A percentile compares a stretch with the other conserved stretches of the same genome.
Evolutionary conservation across 2,797 vertebrate genomes (phyloP).

Genomic region (Sciurus vulgaris): DNA sequence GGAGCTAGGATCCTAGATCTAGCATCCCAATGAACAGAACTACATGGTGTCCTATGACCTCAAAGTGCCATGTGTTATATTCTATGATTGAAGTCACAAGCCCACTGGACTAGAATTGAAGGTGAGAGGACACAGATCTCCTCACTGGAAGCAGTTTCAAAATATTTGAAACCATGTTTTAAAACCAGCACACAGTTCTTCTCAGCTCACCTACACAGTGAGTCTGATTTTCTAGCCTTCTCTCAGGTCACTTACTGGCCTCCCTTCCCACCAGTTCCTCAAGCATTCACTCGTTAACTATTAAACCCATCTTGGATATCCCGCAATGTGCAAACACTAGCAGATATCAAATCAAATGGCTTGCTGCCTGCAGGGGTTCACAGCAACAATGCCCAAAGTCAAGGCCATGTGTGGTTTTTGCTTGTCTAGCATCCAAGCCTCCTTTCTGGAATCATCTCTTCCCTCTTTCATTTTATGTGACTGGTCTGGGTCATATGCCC

Average conservation of each 20-base stretch:
- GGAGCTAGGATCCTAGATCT: background rate
- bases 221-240: background rate
- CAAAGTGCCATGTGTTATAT: rapidly evolving
- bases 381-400: background rate
- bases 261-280: background rate
- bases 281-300: background rate
- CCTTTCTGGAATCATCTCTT: background rate
- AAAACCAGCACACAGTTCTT: background rate
- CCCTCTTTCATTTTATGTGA: background rate
- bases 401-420: background rate
- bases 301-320: background rate
- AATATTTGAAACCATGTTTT: background rate
- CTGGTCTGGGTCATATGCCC: background rate
- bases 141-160: background rate
- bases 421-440: no score
- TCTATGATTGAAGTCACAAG: background rate
- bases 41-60: background rate
- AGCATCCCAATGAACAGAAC: background rate
- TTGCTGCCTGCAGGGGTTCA: background rate
- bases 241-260: background rate
- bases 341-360: background rate
- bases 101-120: background rate
- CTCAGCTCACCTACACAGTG: background rate
- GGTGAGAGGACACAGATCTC: background rate
- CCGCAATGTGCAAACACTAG: background rate